Evolutionary conservation across 1,140 invertebrate species (phyloP).

Genomic region (Rhagoletis pomonella): DNA sequence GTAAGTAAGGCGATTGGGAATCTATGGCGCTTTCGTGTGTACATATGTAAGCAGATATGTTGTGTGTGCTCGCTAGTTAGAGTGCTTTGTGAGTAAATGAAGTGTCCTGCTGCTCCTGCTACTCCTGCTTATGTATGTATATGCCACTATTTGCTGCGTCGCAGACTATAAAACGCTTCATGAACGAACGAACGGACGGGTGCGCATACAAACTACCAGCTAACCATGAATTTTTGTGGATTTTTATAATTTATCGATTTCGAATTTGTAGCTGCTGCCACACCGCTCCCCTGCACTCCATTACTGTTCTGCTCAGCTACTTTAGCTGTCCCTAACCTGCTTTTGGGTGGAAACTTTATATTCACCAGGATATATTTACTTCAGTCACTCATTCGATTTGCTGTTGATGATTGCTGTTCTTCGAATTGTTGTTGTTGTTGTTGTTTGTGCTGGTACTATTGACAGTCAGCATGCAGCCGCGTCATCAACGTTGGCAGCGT

Average conservation of each 20-base stretch:
- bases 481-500: background rate
- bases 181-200: background rate
- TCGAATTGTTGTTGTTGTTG: background rate
- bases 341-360: background rate
- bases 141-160: conserved; percentile 3
- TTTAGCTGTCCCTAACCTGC: background rate
- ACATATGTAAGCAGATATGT: background rate
- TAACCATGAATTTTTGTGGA: conserved; percentile 71
- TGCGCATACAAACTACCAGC: background rate
- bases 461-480: background rate
- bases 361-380: background rate
- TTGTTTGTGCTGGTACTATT: background rate
- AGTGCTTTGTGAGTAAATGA: conserved; percentile 49
- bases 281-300: background rate
- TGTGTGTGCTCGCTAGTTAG: background rate
- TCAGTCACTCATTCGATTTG: conserved; percentile 2
- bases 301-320: background rate
- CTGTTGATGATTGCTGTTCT: background rate
- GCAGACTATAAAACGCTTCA: conserved; percentile 51
- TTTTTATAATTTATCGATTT: conserved; percentile 74
- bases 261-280: conserved; percentile 65
- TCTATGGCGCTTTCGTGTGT: conserved; percentile 46
- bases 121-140: conserved; percentile 65
- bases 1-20: conserved; percentile 37
- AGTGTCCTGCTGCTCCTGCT: conserved; percentile 61